phyloP scores from a whole-genome alignment of 1,140 invertebrate species.

The Ceratosolen fusciceps region DNA sequence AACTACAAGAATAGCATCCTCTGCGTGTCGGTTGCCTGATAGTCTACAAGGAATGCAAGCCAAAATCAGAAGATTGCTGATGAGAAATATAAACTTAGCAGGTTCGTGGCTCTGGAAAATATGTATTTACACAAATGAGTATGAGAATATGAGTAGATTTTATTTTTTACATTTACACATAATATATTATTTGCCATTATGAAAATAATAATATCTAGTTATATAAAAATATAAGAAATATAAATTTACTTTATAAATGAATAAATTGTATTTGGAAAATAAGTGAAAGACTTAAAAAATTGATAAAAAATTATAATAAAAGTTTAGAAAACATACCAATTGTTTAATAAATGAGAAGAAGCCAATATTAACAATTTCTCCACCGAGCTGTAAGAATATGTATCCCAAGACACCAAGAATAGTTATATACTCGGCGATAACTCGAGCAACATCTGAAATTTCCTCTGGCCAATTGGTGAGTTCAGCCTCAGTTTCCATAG shows the following conservation, averaged over 20 bases:
- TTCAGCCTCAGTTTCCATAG: constrained; percentile 73
- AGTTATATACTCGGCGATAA: constrained; percentile 82
- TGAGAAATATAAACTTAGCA: constrained; percentile 93
- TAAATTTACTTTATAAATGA: too few species aligned
- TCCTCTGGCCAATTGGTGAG: constrained; percentile 74
- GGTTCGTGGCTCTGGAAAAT: constrained; percentile 86
- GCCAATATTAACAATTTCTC: constrained; percentile 95
- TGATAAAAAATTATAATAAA: too few species aligned
- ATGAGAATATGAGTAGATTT: too few species aligned
- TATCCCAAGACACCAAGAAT: constrained; percentile 89
- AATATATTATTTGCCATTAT: too few species aligned
- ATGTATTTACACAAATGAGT: not conserved
- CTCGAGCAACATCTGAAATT: constrained; percentile 68
- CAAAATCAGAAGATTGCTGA: constrained; percentile 93
- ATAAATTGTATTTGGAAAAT: too few species aligned
- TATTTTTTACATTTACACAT: too few species aligned
- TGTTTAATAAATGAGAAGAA: constrained; percentile 91
- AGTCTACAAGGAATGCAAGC: constrained; percentile 92
- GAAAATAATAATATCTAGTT: too few species aligned
- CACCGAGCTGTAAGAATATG: constrained; percentile 91
- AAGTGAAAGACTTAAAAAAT: too few species aligned
- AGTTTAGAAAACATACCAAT: constrained; percentile 82
- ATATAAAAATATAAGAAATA: too few species aligned
- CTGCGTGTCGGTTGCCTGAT: constrained; percentile 79
- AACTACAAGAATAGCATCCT: constrained; percentile 93